phyloP scores from a whole-genome alignment of 2,888 invertebrate genomes.

The Drosophila lacicola region DNA sequence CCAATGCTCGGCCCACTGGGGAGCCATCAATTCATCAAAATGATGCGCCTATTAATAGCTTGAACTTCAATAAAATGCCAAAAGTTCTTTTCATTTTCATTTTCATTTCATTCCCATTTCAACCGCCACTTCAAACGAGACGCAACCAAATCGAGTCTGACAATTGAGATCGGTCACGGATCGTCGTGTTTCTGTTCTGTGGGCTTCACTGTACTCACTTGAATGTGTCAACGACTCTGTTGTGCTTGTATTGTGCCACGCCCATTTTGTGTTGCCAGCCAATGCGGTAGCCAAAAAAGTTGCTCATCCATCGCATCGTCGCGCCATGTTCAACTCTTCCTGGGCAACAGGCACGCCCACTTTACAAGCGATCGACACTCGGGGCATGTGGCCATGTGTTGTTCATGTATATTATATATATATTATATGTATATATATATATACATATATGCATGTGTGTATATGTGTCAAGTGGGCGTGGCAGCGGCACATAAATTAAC shows the following conservation, averaged over 20 bases:
- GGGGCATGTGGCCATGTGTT: slow-evolving; percentile 46
- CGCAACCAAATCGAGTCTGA: slow-evolving; percentile 64
- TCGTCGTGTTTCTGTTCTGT: slow-evolving; percentile 11
- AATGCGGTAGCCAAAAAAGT: slow-evolving; percentile 66
- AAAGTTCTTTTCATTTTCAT: slow-evolving; percentile 36
- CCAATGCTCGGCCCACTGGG: slow-evolving; percentile 63
- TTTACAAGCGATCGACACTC: slow-evolving; percentile 66
- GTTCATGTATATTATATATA: not conserved
- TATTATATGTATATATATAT: slow-evolving; percentile 9
- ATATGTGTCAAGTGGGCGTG: slow-evolving; percentile 67
- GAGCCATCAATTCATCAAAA: slow-evolving; percentile 81
- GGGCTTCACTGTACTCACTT: slow-evolving; percentile 22
- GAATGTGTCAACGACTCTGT: slow-evolving; percentile 70
- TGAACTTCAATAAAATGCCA: slow-evolving; percentile 78
- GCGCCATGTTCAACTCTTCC: slow-evolving; percentile 71
- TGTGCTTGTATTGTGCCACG: slow-evolving; percentile 56
- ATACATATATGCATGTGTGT: not conserved
- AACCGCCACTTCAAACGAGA: slow-evolving; percentile 66
- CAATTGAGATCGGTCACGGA: slow-evolving; percentile 44
- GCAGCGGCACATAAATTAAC: slow-evolving; percentile 66
- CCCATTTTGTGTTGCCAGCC: slow-evolving; percentile 71
- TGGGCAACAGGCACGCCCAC: slow-evolving; percentile 63
- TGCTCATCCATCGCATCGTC: slow-evolving; percentile 58
- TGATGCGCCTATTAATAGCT: slow-evolving; percentile 61
- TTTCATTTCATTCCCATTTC: slow-evolving; percentile 28